Evolutionary conservation across 2,888 invertebrate species (phyloP).

Genomic region (Syrphus vitripennis): DNA sequence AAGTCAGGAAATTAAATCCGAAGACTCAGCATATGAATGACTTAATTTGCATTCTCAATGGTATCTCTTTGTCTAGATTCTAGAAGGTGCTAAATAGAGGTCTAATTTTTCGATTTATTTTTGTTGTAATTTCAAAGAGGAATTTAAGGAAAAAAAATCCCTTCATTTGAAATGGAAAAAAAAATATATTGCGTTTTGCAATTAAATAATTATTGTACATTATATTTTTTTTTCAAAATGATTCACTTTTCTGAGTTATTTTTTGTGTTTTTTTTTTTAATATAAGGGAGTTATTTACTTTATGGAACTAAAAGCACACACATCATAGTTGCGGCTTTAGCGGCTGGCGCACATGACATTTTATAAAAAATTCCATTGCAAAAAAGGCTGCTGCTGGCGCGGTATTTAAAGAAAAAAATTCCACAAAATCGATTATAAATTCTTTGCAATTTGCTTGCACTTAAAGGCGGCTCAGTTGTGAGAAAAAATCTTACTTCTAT

Average conservation of each 20-base stretch:
- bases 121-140: background rate
- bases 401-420: slow-evolving; percentile 22
- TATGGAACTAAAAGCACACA: background rate
- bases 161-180: background rate
- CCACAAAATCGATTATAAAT: slow-evolving; percentile 61
- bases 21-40: slow-evolving; percentile 32
- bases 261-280: background rate
- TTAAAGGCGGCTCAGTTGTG: slow-evolving; percentile 40
- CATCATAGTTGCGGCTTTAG: background rate
- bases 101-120: background rate
- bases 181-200: background rate
- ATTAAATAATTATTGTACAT: slow-evolving; percentile 46
- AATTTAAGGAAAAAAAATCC: background rate
- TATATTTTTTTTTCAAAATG: slow-evolving; percentile 54
- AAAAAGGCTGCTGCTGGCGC: background rate
- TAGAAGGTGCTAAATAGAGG: background rate
- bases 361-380: slow-evolving; percentile 27
- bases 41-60: slow-evolving; percentile 28
- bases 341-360: slow-evolving; percentile 47
- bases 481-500: slow-evolving; percentile 2
- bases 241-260: slow-evolving; percentile 33
- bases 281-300: background rate
- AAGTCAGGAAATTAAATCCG: slow-evolving; percentile 15
- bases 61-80: no score
- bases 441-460: slow-evolving; percentile 58